Base-by-base conservation (phyloP, 2,888 invertebrate species). In the Pachymerium ferrugineum region DNA sequence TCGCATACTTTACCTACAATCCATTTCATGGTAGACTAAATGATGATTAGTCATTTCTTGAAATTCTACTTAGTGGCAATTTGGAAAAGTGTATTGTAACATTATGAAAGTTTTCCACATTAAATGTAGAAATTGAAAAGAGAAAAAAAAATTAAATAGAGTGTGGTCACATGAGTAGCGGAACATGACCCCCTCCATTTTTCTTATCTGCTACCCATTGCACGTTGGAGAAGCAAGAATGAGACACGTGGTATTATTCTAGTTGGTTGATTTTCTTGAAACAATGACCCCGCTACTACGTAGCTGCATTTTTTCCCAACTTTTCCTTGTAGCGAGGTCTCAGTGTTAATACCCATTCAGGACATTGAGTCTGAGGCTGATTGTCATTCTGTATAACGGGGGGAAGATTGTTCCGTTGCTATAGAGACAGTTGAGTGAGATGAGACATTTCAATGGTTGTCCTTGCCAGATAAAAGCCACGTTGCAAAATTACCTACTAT, bases 391-490 rank as follows among this genome's bases (percentile, higher is more conserved):
- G 54, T 54, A 54, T 54, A 54, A 54, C 54, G 54, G 54, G 38
- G 38, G 38, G 54, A 54, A 54, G 54, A 54, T 54, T 54, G 54
- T 54, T 54, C 54, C 54, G 54, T 54, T 54, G 54, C 54, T 54
- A 54, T 54, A 28, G 54, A 54, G 54, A 54, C 28, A 28, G 54
- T 54, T 8, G 25, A 54, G 54, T 54, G 54, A 54, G 54, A 54
- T 54, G 54, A 54, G 54, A 54, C 54, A 54, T 54, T 54, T 54
- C 54, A 54, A 54, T 54, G 54, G 54, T 54, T 54, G 54, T 54
- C 54, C 54, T 54, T 54, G 54, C 54, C 25, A 54, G 54, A 54
- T 54, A 54, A 54, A 54, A 54, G 54, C 54, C 54, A 54, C 54
- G 54, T 54, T 54, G 54, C 54, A 54, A 54, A 54, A 54, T 54